These are phyloP conservation scores for Cyphomyrus plagiostoma DNA, from an alignment of 2,113 vertebrate genomes.

Conservation along the genomic window DNA sequence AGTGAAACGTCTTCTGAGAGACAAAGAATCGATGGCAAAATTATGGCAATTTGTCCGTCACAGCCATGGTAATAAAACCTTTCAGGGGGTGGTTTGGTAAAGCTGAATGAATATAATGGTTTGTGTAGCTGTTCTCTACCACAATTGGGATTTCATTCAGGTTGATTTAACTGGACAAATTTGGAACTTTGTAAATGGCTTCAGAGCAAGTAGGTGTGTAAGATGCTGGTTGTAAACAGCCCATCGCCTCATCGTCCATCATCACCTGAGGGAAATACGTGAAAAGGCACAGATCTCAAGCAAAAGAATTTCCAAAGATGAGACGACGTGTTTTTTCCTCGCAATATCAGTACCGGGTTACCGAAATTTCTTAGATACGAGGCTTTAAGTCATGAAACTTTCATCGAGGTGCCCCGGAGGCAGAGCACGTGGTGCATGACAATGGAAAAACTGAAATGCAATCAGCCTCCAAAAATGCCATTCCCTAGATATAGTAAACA, in stretches of 20 bases:
- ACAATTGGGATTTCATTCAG: not conserved
- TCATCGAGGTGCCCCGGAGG: not conserved
- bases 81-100: not conserved
- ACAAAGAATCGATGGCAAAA: not conserved
- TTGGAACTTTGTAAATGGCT: not conserved
- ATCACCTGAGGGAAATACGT: not conserved
- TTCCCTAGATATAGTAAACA: not conserved
- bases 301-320: not conserved
- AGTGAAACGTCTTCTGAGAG: not conserved
- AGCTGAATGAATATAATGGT: not conserved
- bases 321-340: not conserved
- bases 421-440: not conserved
- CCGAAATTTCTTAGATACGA: not conserved
- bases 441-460: not conserved
- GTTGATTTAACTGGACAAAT: not conserved
- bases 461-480: not conserved
- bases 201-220: not conserved
- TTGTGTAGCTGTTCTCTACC: not conserved
- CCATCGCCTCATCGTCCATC: not conserved
- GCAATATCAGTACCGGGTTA: not conserved
- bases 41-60: not conserved
- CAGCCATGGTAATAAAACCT: not conserved
- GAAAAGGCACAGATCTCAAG: not conserved
- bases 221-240: not conserved
- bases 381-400: not conserved